Evolutionary conservation across 1,140 invertebrate genomes (phyloP), one percentile per base, ranked within the genome.

Genomic region (Tetragonula clypearis): DNA sequence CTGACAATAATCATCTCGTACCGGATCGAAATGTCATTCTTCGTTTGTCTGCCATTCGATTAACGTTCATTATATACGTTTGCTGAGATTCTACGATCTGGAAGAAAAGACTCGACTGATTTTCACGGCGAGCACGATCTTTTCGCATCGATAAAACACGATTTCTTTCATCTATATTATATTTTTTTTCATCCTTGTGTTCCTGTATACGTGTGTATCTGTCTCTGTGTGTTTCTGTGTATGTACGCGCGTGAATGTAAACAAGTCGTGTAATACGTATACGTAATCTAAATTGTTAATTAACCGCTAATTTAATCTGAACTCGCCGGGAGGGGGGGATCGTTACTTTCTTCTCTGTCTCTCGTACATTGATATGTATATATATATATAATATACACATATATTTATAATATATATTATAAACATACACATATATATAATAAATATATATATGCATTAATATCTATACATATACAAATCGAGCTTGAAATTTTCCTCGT

Each of bases 51-150:
- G 30, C 30, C 30, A 30, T 30, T 30, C 30, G 30, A 30, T 30
- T 30, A 1, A 30, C 30, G 30, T 30, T 30, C 30, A 30, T 30
- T 30, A 1, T 30, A 30, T n/a, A 30, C 30, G 30, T 30, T 30
- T 30, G 30, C 30, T 30, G 30, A 30, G 30, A 30, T 30, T 30
- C 30, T 30, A 30, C 30, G 30, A 30, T 12, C 53, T 49, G 58
- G 84, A 86, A 72, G 84, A 83, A 85, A 82, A 88, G 69, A 88
- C 76, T 62, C 41, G 76, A 62, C 74, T 49, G 77, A 77, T 30
- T 30, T 56, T 60, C 55, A 68, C 30, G 35, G 55, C 82, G 76
- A 72, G 23, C 19, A 53, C 55, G 75, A 81, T 49, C 11, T 62
- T 41, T 62, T 60, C 58, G 23, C 60, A 5, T 72, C 74, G 55